These are phyloP conservation scores for Andrena chrysosceles DNA, from an alignment of 2,888 invertebrate species.

Conservation along the genomic window DNA sequence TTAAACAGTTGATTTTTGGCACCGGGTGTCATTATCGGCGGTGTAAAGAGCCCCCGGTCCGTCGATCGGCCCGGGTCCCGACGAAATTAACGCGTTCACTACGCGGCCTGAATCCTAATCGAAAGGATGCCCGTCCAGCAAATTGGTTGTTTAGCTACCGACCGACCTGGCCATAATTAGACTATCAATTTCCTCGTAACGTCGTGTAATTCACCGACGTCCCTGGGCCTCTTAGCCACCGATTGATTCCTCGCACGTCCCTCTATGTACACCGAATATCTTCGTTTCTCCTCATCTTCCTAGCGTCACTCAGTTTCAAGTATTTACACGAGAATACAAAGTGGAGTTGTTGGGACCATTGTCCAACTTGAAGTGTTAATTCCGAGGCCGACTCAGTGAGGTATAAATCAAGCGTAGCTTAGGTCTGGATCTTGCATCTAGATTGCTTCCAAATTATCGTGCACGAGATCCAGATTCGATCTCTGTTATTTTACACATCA, in stretches of 20 bases:
- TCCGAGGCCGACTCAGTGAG: too few species aligned
- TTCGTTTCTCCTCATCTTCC: neutral
- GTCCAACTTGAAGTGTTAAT: too few species aligned
- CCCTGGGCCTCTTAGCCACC: neutral
- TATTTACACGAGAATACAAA: too few species aligned
- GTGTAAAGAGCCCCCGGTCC: slow-evolving; percentile 65
- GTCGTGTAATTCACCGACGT: slow-evolving; percentile 69
- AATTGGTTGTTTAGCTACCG: slow-evolving; percentile 73
- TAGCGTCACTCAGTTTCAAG: too few species aligned
- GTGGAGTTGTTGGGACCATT: too few species aligned
- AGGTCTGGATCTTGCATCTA: too few species aligned
- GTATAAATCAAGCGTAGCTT: too few species aligned
- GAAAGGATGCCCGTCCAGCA: slow-evolving; percentile 53
- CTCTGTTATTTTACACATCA: neutral
- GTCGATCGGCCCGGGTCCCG: slow-evolving; percentile 35
- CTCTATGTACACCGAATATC: neutral
- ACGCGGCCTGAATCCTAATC: slow-evolving; percentile 75
- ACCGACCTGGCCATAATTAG: slow-evolving; percentile 65
- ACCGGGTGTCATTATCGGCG: slow-evolving; percentile 77
- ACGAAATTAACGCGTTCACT: slow-evolving; percentile 73
- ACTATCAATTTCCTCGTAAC: slow-evolving; percentile 72
- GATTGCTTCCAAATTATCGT: too few species aligned
- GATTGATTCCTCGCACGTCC: slow-evolving; percentile 23
- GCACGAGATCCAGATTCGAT: too few species aligned
- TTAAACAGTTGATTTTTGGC: slow-evolving; percentile 77